Evolutionary conservation across 2,888 invertebrate genomes (phyloP), one percentile per base, ranked within the genome.

Genomic region (Caenorhabditis drosophilae): DNA sequence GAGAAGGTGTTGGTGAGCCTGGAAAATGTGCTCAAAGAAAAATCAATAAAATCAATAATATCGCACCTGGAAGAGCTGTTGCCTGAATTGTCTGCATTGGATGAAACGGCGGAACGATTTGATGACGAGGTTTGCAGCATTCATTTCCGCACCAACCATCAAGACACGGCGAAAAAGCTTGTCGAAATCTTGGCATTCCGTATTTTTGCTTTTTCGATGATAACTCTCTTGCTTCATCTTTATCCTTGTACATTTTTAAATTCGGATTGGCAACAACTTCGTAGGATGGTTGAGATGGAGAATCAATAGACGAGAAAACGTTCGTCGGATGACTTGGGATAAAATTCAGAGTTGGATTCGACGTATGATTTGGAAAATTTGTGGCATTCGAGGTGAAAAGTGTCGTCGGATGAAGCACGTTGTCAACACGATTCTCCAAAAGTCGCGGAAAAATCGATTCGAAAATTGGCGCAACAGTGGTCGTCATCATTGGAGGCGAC

Each of bases 1-100:
- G 71, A 2, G 64, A 53, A 22, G 64, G 71, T 15, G 46, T 38
- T 2, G 58, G 48, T n/a, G 71, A 68, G 12, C 67, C 70, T n/a
- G n/a, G n/a, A n/a, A n/a, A n/a, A n/a, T n/a, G n/a, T n/a, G n/a
- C n/a, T n/a, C n/a, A n/a, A n/a, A n/a, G n/a, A n/a, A n/a, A n/a
- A n/a, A n/a, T n/a, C n/a, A n/a, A n/a, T n/a, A n/a, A n/a, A n/a
- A n/a, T n/a, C n/a, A n/a, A n/a, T n/a, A n/a, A n/a, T n/a, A n/a
- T n/a, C n/a, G n/a, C n/a, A n/a, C n/a, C n/a, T 25, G 71, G 71
- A 7, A 71, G 15, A 3, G 68, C 62, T 35, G 59, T 53, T 1
- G 71, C 71, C 34, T 71, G 68, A 31, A 71, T 68, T 18, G 63
- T 61, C 3, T 55, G 22, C 7, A 51, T 27, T 9, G 57, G 38